Conservation (phyloP, 2,888 invertebrate species). For the Notodromas monacha region DNA sequence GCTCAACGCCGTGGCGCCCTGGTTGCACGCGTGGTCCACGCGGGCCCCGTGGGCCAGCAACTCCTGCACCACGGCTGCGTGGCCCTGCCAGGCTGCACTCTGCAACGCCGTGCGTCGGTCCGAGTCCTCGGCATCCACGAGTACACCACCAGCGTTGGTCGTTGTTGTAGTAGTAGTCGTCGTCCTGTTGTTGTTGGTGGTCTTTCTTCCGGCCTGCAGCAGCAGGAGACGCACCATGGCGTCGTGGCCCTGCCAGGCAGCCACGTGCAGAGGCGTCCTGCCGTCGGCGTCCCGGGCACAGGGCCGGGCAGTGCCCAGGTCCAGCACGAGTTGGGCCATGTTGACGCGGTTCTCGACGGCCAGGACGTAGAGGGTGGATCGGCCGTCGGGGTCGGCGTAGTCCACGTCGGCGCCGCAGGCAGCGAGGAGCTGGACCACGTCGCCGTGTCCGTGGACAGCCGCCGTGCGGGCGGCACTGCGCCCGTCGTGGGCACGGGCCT, state of each 20-base stretch:
- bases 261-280: constrained; percentile 66
- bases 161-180: too few species aligned
- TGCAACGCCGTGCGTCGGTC: constrained; percentile 69
- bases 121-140: constrained; percentile 47
- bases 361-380: constrained; percentile 63
- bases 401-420: constrained; percentile 47
- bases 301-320: constrained; percentile 55
- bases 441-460: constrained; percentile 17
- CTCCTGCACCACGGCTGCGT: constrained; percentile 10
- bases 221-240: constrained; percentile 34
- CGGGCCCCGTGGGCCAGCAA: constrained; percentile 31
- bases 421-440: constrained; percentile 29
- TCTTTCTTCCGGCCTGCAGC: too few species aligned
- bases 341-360: constrained; percentile 53
- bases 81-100: constrained; percentile 31
- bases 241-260: constrained; percentile 77
- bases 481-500: constrained; percentile 57
- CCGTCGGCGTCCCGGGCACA: constrained; percentile 55
- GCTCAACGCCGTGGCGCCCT: constrained; percentile 70
- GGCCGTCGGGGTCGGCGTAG: constrained; percentile 61
- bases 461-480: constrained; percentile 22
- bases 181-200: too few species aligned
- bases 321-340: constrained; percentile 43
- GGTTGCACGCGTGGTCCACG: constrained; percentile 66
- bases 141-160: constrained; percentile 42